Base-by-base conservation (phyloP, 2,888 invertebrate species). In the Heteromyza rotundicornis region DNA sequence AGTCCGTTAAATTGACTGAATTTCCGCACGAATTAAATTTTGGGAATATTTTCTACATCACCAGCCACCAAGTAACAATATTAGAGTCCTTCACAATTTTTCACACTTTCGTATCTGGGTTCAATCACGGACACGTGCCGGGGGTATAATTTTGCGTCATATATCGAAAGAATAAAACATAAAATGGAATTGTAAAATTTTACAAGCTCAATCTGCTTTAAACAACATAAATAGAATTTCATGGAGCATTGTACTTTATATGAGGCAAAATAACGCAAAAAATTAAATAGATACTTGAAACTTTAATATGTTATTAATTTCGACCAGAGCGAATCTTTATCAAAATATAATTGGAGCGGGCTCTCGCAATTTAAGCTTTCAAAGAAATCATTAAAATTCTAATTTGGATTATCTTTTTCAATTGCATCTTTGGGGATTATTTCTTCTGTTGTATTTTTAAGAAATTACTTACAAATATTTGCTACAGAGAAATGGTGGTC, bases 21-120 rank as follows among this genome's bases (percentile, higher is more conserved):
- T 74, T 74, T 74, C 74, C 75, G 74, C 74, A 74, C 74, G 74
- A 73, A 74, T 75, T 75, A 75, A 74, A 74, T 74, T 75, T 70
- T 67, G 58, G 51, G 64, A 62, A 73, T 75, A 74, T 74, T 75
- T 74, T 66, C 71, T 69, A 75, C 74, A 69, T 74, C 74, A 66
- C 7, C 17, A 47, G 10, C 7, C 47, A 20, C 17, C 17, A 17
- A 50, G 54, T 68, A 63, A 55, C 63, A 66, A 63, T 70, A 74
- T 75, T 74, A 67, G 68, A 74, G 71, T 75, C 71, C 74, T 75
- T 71, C 65, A 66, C 64, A 64, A 73, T 74, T 71, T 75, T 74
- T 75, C 74, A 74, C 74, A 74, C 74, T 74, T 74, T 32, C 54
- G 12, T 50, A 57, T 20, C 32, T 59, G 53, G 40, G 19, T 17